Percentiles rank a stretch among this genome's conserved stretches.
These are phyloP conservation scores for Pseudotriccus pelzelni DNA, from an alignment of 2,797 vertebrate genomes.

Conservation along the genomic window DNA sequence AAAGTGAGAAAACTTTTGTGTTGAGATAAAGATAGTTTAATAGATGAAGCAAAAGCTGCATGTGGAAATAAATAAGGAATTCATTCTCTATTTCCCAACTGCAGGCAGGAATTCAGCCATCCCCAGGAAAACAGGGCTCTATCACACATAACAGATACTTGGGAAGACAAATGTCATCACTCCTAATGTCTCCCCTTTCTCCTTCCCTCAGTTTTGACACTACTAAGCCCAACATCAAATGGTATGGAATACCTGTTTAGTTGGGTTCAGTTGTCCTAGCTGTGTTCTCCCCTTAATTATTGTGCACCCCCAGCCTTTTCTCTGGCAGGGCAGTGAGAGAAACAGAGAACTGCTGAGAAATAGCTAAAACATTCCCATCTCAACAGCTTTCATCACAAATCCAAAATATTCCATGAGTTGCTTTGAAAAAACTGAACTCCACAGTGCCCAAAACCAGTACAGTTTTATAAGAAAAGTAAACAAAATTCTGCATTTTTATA, in stretches of 20 bases:
- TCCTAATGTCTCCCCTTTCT: not conserved
- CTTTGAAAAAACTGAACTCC: not conserved
- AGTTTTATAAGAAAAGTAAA: not conserved
- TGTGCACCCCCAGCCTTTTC: not conserved
- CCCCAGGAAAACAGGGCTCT: not conserved
- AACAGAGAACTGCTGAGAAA: not conserved
- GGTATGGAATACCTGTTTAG: not conserved
- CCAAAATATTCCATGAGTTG: not conserved
- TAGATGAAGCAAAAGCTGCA: not conserved
- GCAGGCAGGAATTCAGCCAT: not conserved
- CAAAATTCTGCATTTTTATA: not conserved
- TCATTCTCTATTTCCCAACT: rapidly evolving
- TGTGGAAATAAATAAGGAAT: not conserved
- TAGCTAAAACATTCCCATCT: not conserved
- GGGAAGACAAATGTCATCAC: not conserved
- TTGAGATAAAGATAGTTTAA: not conserved
- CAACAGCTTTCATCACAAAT: not conserved
- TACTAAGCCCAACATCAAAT: not conserved
- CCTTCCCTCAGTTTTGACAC: not conserved
- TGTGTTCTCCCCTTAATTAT: not conserved
- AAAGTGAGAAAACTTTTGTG: not conserved
- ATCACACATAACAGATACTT: not conserved
- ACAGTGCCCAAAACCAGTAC: not conserved
- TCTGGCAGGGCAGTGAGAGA: rapidly evolving
- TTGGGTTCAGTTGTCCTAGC: not conserved